A percentile compares a stretch with the other conserved stretches of the same genome.
phyloP scores from a whole-genome alignment of 2,888 invertebrate species.

The Sphaeridia pumilis region DNA sequence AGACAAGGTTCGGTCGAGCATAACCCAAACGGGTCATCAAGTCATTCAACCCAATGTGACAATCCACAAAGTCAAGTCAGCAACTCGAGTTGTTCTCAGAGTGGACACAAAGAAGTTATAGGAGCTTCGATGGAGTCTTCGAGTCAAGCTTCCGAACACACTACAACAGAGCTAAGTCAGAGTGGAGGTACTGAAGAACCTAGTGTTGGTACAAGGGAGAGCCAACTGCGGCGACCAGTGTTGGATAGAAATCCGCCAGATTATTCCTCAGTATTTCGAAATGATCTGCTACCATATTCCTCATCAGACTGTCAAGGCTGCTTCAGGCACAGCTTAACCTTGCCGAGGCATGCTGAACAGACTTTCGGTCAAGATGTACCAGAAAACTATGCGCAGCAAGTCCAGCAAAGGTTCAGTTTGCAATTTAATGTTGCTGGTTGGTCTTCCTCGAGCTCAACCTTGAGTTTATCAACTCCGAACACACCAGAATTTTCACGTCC shows the following conservation, averaged over 20 bases:
- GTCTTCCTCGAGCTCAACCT: conserved; percentile 31
- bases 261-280: not conserved
- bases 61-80: no score
- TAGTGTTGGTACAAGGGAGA: no score
- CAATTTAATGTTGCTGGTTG: conserved; percentile 31
- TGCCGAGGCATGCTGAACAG: conserved; percentile 23
- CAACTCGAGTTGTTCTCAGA: no score
- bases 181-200: no score
- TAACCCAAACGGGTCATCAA: no score
- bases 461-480: conserved; percentile 31
- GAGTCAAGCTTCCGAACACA: no score
- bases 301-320: conserved; percentile 14
- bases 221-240: no score
- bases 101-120: no score
- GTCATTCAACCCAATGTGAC: no score
- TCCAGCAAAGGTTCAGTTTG: conserved; percentile 29
- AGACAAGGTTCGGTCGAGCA: no score
- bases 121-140: no score
- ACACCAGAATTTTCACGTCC: conserved; percentile 17
- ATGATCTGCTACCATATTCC: conserved; percentile 24
- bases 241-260: not conserved
- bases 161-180: no score
- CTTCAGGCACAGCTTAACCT: conserved; percentile 30
- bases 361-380: conserved; percentile 12
- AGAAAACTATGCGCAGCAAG: conserved; percentile 1